phyloP scores from a whole-genome alignment of 2,113 vertebrate genomes.

The Hippocampus guttulatus region DNA sequence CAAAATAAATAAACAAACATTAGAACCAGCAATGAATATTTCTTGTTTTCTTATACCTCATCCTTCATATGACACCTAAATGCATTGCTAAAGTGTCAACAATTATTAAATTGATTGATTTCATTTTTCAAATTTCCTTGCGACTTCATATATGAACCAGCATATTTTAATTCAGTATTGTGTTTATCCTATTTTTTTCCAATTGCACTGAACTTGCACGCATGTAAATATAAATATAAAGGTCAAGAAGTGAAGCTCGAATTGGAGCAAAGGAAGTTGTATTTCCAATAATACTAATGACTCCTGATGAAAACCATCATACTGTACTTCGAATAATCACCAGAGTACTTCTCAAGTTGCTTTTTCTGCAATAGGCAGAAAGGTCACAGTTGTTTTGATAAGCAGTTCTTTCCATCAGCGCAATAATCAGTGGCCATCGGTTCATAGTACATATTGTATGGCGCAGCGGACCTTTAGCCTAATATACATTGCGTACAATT shows the following conservation, averaged over 20 bases:
- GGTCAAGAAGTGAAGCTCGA: too few relatives aligned
- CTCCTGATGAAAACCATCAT: not conserved
- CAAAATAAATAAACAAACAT: not conserved
- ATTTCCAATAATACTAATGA: not conserved
- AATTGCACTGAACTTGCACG: too few relatives aligned
- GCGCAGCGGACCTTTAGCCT: not conserved
- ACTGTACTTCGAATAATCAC: not conserved
- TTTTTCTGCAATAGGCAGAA: not conserved
- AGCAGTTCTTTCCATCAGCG: not conserved
- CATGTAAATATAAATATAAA: too few relatives aligned
- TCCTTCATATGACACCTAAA: too few relatives aligned
- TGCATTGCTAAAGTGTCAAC: too few relatives aligned
- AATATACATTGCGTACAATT: not conserved
- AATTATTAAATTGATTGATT: too few relatives aligned
- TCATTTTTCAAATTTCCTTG: too few relatives aligned
- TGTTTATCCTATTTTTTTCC: too few relatives aligned
- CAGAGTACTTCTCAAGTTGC: not conserved
- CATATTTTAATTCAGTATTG: too few relatives aligned
- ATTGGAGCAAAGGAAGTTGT: not conserved
- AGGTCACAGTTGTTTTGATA: not conserved
- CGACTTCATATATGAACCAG: too few relatives aligned
- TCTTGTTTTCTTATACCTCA: too few relatives aligned
- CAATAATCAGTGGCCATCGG: not conserved
- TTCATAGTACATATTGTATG: conserved; percentile 33
- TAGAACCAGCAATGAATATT: too few relatives aligned